A percentile compares a stretch with the other conserved stretches of the same genome.
Evolutionary conservation across 2,888 invertebrate species (phyloP).

Genomic region (Ophion costatus): DNA sequence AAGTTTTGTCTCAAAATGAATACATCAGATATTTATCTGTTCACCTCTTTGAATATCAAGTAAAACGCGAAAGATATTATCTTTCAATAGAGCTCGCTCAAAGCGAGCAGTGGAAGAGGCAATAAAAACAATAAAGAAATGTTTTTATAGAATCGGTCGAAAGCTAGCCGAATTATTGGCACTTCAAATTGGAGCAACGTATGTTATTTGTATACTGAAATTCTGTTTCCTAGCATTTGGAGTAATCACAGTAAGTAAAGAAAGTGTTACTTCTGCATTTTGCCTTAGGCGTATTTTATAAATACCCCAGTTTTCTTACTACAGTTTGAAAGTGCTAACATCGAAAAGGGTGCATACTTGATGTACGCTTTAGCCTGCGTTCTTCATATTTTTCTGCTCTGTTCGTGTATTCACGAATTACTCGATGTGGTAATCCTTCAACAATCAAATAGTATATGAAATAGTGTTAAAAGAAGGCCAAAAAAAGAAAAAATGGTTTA

Average conservation of each 20-base stretch:
- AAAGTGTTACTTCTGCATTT: neutral
- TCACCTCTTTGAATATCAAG: neutral
- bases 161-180: constrained; percentile 67
- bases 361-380: constrained; percentile 63
- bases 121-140: neutral
- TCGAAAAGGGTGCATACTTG: constrained; percentile 54
- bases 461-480: neutral
- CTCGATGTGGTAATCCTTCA: constrained; percentile 69
- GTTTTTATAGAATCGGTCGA: constrained; percentile 53
- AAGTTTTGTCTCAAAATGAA: neutral
- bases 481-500: neutral
- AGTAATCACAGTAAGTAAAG: constrained; percentile 66
- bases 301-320: neutral
- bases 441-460: neutral
- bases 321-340: constrained; percentile 37
- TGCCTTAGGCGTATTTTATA: neutral
- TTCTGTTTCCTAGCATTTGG: constrained; percentile 72
- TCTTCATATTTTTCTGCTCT: constrained; percentile 72
- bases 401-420: constrained; percentile 71
- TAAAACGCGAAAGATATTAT: neutral
- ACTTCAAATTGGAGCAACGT: constrained; percentile 67
- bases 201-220: constrained; percentile 68
- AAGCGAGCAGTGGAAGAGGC: neutral
- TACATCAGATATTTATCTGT: neutral
- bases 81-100: neutral